Percentiles rank a stretch among this genome's conserved stretches.
These are phyloP conservation scores for Phenganax subtilis DNA, from an alignment of 92 coral and sea anemone species.

Conservation along the genomic window DNA sequence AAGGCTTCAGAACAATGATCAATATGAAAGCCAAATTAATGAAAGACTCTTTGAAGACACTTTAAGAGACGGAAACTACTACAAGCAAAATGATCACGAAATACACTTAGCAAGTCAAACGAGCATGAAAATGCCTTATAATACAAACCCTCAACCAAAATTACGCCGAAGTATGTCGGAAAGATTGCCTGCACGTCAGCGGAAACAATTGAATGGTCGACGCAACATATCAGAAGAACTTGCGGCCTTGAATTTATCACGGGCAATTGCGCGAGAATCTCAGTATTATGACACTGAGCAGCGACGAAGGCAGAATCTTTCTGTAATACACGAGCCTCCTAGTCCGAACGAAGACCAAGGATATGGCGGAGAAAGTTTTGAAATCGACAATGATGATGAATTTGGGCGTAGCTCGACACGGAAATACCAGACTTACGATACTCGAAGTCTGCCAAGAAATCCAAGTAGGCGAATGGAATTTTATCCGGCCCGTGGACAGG, in stretches of 20 bases:
- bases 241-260: slow-evolving; percentile 28
- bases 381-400: background rate
- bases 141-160: slow-evolving; percentile 29
- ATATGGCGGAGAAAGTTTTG: background rate
- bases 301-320: background rate
- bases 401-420: slow-evolving; percentile 10
- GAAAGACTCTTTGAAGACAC: background rate
- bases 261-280: background rate
- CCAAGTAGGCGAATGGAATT: background rate
- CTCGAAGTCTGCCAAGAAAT: slow-evolving; percentile 10
- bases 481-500: background rate
- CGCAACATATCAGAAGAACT: slow-evolving; percentile 31
- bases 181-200: slow-evolving; percentile 22
- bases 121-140: slow-evolving; percentile 13
- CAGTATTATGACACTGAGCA: background rate
- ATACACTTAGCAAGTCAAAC: slow-evolving; percentile 13
- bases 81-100: slow-evolving; percentile 5
- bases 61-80: background rate
- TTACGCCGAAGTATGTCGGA: slow-evolving; percentile 39
- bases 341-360: slow-evolving; percentile 24
- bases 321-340: slow-evolving; percentile 16
- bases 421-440: background rate
- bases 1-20: too few relatives aligned
- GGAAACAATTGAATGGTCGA: slow-evolving; percentile 12
- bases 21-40: too few relatives aligned